Conservation (phyloP, 2,797 vertebrate species). For the Decapterus maruadsi region DNA sequence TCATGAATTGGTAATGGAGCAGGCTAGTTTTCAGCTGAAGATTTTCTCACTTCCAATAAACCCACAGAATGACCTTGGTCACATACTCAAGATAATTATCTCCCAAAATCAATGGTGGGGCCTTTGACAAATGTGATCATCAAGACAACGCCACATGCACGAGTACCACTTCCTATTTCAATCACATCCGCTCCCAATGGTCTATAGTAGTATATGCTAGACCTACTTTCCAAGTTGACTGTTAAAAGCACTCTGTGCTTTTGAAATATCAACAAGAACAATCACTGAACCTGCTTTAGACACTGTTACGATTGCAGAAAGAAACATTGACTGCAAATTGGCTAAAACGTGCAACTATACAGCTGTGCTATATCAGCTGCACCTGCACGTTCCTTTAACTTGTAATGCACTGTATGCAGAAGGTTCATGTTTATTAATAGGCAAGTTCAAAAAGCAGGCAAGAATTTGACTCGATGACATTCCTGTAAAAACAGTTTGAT, state of each 20-base stretch:
- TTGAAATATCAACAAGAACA: not conserved
- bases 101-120: conserved; percentile 73
- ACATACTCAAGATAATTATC: conserved; percentile 75
- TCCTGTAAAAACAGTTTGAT: not conserved
- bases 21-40: conserved; percentile 54
- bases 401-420: not conserved
- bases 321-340: not conserved
- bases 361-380: no score
- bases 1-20: conserved; percentile 80
- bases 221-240: not conserved
- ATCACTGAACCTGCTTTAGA: not conserved
- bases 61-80: conserved; percentile 75
- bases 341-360: not conserved
- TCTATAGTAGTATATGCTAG: not conserved
- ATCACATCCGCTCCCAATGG: conserved; percentile 23
- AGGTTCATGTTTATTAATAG: not conserved
- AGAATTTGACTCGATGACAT: not conserved
- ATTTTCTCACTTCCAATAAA: conserved; percentile 75
- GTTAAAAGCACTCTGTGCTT: not conserved
- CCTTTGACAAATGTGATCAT: conserved; percentile 72
- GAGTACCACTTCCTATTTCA: conserved; percentile 57
- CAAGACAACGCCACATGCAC: conserved; percentile 54
- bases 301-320: not conserved
- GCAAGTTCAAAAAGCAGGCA: not conserved
- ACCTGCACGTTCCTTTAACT: not conserved